Evolutionary conservation across 2,797 vertebrate genomes (phyloP), one percentile per base, ranked within the genome.

Genomic region (Phrynocephalus guinanensis): DNA sequence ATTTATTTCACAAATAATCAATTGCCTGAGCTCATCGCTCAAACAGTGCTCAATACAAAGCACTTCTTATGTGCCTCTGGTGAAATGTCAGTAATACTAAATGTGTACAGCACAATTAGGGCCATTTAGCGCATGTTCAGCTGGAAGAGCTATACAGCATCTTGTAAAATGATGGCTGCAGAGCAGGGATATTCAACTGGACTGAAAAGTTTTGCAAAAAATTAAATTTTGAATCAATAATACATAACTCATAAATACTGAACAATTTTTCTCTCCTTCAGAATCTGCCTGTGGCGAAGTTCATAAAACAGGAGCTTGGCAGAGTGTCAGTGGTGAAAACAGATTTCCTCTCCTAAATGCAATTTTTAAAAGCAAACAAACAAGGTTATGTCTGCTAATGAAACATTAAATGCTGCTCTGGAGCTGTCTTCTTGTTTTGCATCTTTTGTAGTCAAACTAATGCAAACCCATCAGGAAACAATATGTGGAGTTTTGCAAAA

Each of bases 291-390:
- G 91, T 96, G 96, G 94, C 96, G 92, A 92, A 94, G 94, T 96
- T 96, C 96, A 96, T 96, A 97, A 82, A 97, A 97, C 96, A 97
- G 96, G 95, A 97, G 95, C 93, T 96, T 97, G 97, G 97, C 96
- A 96, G 93, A 88, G 91, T 95, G 96, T 96, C 96, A 96, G 93
- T 91, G 95, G 95, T 95, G 95, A 95, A 97, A 97, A 97, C 95
- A 95, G 96, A 97, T 96, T 97, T 97, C 96, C 97, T 96, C 95
- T 96, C 92, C 95, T 95, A 97, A 97, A 97, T 96, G 96, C 94
- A 96, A 97, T 97, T 97, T 96, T 93, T 93, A 96, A 96, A 96
- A 95, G 94, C 96, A 97, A 97, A 96, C 96, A 97, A 97, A 97
- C 95, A 96, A 96, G 94, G 95, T 97, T 97, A 96, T 95, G 95